Percentiles rank a stretch among this genome's conserved stretches.
These are phyloP conservation scores for Eciton burchellii DNA, from an alignment of 1,140 invertebrate species.

Conservation along the genomic window DNA sequence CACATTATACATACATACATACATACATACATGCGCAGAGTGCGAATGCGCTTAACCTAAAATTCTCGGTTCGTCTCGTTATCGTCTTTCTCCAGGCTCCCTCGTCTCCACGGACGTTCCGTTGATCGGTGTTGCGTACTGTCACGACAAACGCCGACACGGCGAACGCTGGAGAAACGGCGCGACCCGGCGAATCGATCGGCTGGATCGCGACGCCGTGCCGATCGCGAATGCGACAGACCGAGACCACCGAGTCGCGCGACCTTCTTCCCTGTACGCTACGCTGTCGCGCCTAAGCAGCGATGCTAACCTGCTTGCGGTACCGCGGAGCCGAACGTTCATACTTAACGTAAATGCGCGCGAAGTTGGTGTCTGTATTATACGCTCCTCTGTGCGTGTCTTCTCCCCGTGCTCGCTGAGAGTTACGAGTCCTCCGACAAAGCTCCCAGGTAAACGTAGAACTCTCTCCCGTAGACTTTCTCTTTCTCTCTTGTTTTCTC, in stretches of 20 bases:
- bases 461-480: neutral
- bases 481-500: neutral
- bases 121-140: neutral
- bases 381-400: neutral
- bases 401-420: neutral
- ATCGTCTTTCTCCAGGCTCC: neutral
- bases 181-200: slow-evolving; percentile 9
- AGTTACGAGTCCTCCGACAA: too few relatives aligned
- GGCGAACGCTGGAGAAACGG: neutral
- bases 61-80: slow-evolving; percentile 23
- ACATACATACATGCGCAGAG: neutral
- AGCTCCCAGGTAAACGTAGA: neutral
- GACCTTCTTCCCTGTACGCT: neutral
- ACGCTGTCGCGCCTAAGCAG: neutral
- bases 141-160: neutral
- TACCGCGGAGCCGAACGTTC: neutral
- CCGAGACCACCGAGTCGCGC: slow-evolving; percentile 13
- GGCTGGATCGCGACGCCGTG: neutral
- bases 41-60: slow-evolving; percentile 53
- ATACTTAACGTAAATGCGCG: slow-evolving; percentile 5
- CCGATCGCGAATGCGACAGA: slow-evolving; percentile 24
- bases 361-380: neutral
- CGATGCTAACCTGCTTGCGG: slow-evolving; percentile 11
- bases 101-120: neutral
- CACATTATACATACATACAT: too few relatives aligned